Base-by-base conservation (phyloP, 2,113 vertebrate species). In the Grammomys dolichurus region DNA sequence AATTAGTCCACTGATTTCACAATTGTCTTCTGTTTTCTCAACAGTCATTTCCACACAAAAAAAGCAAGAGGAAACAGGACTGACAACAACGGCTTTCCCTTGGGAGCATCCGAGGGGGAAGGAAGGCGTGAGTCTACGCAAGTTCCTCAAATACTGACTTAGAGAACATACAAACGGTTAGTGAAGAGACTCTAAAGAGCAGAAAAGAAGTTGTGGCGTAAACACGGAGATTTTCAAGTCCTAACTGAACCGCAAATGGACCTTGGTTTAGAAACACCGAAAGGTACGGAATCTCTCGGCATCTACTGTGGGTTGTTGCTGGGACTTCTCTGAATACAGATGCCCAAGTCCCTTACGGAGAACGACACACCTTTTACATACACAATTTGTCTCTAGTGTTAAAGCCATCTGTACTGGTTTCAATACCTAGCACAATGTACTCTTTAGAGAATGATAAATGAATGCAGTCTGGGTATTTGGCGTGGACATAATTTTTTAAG, bases 1-100 rank as follows among this genome's bases (percentile, higher is more conserved):
- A 86, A 97, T 95, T 90, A 93, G 80, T 95, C 95, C 89, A 96
- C 63, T 93, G 90, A 96, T 72, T 97, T 93, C 72, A 98, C 91
- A 89, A 51, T 88, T 95, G 60, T 96, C 54, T 91, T 93, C 76
- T 10, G 84, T 96, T 96, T 95, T 51, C 87, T 82, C 75, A 93
- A 20, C 60, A 89, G 51, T 54, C 85, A 16, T 80, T n/a, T 85
- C 11, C 60, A 96, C 94, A 69, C 51, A 51, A 51, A 51, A 89
- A 94, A 14, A 69, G 89, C 72, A 86, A 20, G 40, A 91, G 46
- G n/a, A 5, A 92, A 90, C 26, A 78, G 56, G 36, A 94, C 65
- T 56, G 28, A 94, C 75, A 89, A 90, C 46, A 80, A 90, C 56
- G 56, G 95, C 81, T 78, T 26, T 28, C 33, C 95, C 72, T 73